Evolutionary conservation across 2,888 invertebrate species (phyloP), one percentile per base, ranked within the genome.

Genomic region (Eupithecia dodoneata): DNA sequence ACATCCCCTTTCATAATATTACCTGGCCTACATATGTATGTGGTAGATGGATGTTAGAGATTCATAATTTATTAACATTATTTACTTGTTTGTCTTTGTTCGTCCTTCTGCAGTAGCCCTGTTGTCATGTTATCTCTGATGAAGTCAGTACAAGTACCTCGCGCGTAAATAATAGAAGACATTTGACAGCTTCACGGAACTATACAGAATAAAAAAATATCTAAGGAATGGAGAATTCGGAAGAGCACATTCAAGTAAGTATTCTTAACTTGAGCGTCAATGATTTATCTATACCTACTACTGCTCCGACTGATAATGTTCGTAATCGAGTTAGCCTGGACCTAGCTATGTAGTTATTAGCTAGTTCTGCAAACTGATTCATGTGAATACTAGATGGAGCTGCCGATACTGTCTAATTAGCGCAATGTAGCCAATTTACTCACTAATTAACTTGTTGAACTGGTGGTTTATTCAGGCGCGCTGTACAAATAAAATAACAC

Each of bases 361-460:
- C 1, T 30, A 30, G 55, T 45, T 52, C 45, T 52, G 65, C 69
- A 45, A 47, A 44, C 70, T 73, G 49, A 75, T 77, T 71, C 15
- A 73, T 66, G 71, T 71, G 55, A 66, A 78, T 73, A 75, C 47
- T 72, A 71, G 75, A 67, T 78, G 30, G 63, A 15, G 47, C 55
- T 12, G 67, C 52, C 72, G 72, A 76, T 76, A 70, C 42, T 4
- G 65, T 4, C 74, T 72, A 76, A 74, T 76, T 79, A 59, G 72
- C 18, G 74, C 67, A 47, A 42, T 72, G 72, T 76, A 65, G 66
- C 74, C 70, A 76, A 76, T 79, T 76, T 69, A 67, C 74, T 7
- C 66, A 6, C 71, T 79, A 79, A 79, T 76, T 79, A 74, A 74
- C 76, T 73, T 76, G 79, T 79, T 79, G 72, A 74, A 72, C 52